Conservation (phyloP, 2,888 invertebrate species). For the Melanchra persicariae region DNA sequence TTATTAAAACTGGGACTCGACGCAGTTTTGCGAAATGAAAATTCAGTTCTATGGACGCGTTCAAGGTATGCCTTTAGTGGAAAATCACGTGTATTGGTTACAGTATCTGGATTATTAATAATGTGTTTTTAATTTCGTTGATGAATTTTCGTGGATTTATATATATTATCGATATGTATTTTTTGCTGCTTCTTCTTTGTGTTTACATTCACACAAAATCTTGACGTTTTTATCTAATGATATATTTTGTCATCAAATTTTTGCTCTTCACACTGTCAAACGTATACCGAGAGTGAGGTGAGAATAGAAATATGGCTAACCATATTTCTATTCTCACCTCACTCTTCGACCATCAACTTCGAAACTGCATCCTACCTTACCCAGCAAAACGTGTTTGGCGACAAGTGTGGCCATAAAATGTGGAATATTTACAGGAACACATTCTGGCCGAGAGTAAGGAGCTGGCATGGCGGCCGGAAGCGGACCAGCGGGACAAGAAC, state of each 20-base stretch:
- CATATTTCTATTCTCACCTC: slow-evolving; percentile 28
- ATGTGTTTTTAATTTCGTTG: slow-evolving; percentile 20
- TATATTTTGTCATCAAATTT: background rate
- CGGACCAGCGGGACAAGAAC: slow-evolving; percentile 83
- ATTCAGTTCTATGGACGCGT: slow-evolving; percentile 35
- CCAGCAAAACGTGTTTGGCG: slow-evolving; percentile 63
- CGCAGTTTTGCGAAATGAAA: slow-evolving; percentile 49
- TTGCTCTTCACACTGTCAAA: background rate
- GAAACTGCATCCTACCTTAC: slow-evolving; percentile 51
- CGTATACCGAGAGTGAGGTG: no score
- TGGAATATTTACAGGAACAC: slow-evolving; percentile 64
- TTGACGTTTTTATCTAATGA: background rate
- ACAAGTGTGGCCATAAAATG: slow-evolving; percentile 65
- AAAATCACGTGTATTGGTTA: slow-evolving; percentile 13
- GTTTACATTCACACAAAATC: background rate
- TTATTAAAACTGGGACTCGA: slow-evolving; percentile 55
- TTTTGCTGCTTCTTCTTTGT: background rate
- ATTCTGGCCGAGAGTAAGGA: slow-evolving; percentile 61
- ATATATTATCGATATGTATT: background rate
- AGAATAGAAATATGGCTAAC: no score
- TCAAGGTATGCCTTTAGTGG: slow-evolving; percentile 23
- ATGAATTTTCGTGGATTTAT: background rate
- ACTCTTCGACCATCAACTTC: slow-evolving; percentile 42
- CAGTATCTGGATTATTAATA: slow-evolving; percentile 18
- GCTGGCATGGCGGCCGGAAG: slow-evolving; percentile 80